These are phyloP conservation scores for Drosophila sproati DNA, from an alignment of 1,140 invertebrate genomes.

Conservation along the genomic window DNA sequence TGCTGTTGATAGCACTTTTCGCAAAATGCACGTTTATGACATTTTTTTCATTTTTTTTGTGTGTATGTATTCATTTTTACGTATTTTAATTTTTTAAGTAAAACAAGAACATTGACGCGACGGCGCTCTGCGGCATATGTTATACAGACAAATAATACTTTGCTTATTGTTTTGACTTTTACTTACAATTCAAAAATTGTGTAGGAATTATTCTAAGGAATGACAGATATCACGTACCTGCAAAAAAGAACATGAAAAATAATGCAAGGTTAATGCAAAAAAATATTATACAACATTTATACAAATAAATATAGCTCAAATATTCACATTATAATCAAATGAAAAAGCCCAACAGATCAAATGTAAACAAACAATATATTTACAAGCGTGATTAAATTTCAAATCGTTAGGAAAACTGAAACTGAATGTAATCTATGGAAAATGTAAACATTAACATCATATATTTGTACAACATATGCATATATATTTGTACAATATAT, in stretches of 20 bases:
- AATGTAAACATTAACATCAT: no score
- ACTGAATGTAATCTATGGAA: no score
- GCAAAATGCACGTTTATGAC: slow-evolving; percentile 68
- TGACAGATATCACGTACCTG: slow-evolving; percentile 33
- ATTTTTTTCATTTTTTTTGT: slow-evolving; percentile 37
- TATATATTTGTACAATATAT: background rate
- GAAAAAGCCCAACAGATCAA: background rate
- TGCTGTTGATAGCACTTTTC: slow-evolving; percentile 57
- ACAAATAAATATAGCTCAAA: background rate
- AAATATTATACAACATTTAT: background rate
- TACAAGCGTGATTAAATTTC: background rate
- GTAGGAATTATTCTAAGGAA: slow-evolving; percentile 3
- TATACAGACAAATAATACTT: slow-evolving; percentile 18
- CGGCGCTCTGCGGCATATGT: slow-evolving; percentile 30
- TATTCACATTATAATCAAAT: background rate
- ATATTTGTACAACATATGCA: background rate
- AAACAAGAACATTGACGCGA: slow-evolving; percentile 37
- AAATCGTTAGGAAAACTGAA: background rate
- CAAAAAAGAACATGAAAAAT: slow-evolving; percentile 2
- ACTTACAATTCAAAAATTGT: slow-evolving; percentile 16
- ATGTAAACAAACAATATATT: background rate
- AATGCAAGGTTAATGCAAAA: background rate
- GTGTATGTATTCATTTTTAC: slow-evolving; percentile 7
- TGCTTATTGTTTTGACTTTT: slow-evolving; percentile 1
- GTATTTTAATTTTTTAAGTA: slow-evolving; percentile 1